phyloP scores from a whole-genome alignment of 2,888 invertebrate species.

The Strigamia transsilvanica region DNA sequence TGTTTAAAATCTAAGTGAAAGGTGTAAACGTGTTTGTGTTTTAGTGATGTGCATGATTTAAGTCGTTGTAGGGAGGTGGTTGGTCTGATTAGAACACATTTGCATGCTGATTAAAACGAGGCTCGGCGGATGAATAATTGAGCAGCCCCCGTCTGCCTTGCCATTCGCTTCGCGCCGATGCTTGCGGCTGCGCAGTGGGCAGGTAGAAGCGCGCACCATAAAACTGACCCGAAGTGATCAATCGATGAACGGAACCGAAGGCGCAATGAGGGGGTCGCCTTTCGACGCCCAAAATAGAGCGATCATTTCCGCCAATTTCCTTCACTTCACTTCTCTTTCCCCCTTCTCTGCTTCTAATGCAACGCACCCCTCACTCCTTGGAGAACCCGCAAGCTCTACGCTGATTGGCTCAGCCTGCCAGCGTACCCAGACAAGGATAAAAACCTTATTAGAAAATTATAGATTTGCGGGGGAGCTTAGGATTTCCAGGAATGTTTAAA shows the following conservation, averaged over 20 bases:
- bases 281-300: constrained; percentile 41
- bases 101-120: constrained; percentile 42
- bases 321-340: constrained; percentile 27
- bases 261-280: constrained; percentile 40
- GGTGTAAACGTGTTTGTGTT: background rate
- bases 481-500: constrained; percentile 43
- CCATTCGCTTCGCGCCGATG: constrained; percentile 37
- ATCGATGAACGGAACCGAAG: constrained; percentile 39
- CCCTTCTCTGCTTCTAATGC: constrained; percentile 32
- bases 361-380: constrained; percentile 30
- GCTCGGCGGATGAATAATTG: constrained; percentile 35
- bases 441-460: constrained; percentile 43
- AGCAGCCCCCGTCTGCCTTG: constrained; percentile 33
- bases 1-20: constrained; percentile 9
- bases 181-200: constrained; percentile 40
- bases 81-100: constrained; percentile 40
- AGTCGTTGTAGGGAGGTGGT: constrained; percentile 20
- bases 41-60: constrained; percentile 22
- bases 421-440: constrained; percentile 34
- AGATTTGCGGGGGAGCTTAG: constrained; percentile 26
- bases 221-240: constrained; percentile 42
- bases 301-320: constrained; percentile 42
- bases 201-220: constrained; percentile 31
- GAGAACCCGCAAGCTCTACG: constrained; percentile 9
- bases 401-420: constrained; percentile 12